phyloP scores from a whole-genome alignment of 2,888 invertebrate species.

The Spilosoma lubricipeda region DNA sequence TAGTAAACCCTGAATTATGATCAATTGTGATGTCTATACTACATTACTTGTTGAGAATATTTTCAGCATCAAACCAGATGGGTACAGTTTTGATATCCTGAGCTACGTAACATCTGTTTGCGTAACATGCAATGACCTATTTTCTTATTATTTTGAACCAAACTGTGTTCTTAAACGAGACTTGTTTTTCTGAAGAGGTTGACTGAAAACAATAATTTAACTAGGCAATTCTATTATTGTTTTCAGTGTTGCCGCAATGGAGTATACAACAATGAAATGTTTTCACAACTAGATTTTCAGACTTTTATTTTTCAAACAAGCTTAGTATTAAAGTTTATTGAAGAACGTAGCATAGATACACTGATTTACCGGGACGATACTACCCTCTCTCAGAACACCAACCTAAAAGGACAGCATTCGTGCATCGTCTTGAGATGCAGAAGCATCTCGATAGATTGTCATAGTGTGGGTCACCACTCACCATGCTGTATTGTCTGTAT shows the following conservation, averaged over 20 bases:
- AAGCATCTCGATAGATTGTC: too few relatives aligned
- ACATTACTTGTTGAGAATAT: not conserved
- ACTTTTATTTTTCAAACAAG: too few relatives aligned
- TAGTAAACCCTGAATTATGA: not conserved
- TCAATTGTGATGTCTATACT: conserved; percentile 23
- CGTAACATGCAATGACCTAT: conserved; percentile 46
- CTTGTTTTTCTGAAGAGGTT: not conserved
- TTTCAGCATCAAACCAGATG: conserved; percentile 34
- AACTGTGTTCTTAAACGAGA: not conserved
- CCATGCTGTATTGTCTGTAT: too few relatives aligned
- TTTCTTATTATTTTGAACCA: conserved; percentile 15
- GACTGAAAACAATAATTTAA: not conserved
- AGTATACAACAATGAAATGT: not conserved
- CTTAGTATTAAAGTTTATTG: too few relatives aligned
- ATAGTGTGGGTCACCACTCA: too few relatives aligned
- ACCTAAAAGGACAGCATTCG: too few relatives aligned
- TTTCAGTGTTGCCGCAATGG: too few relatives aligned
- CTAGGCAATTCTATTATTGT: not conserved
- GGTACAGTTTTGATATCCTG: conserved; percentile 40
- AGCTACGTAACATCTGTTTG: conserved; percentile 46
- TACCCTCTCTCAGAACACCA: too few relatives aligned
- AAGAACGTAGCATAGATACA: too few relatives aligned
- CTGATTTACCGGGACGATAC: too few relatives aligned
- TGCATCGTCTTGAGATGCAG: too few relatives aligned
- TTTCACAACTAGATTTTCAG: too few relatives aligned